Evolutionary conservation across 1,140 invertebrate genomes (phyloP).

Genomic region (Penaeus vannamei): DNA sequence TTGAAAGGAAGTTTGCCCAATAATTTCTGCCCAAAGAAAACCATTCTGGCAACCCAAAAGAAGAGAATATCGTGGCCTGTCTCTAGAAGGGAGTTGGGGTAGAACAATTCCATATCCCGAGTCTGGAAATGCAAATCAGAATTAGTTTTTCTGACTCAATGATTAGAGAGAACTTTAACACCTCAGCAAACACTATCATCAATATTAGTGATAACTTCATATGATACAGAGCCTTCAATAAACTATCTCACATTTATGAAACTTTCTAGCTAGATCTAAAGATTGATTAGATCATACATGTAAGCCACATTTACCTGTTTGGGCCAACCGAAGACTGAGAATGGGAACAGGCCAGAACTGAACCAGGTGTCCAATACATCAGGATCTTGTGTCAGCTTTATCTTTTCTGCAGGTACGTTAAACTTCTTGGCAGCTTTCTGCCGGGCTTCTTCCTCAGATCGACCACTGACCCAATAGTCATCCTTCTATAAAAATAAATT

Average conservation of each 20-base stretch:
- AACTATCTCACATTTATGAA: too few species aligned
- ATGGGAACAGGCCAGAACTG: slow-evolving; percentile 96
- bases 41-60: slow-evolving; percentile 99
- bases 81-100: slow-evolving; percentile 93
- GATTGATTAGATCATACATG: too few species aligned
- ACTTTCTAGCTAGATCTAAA: too few species aligned
- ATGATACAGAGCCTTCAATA: too few species aligned
- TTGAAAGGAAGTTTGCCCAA: slow-evolving; percentile 94
- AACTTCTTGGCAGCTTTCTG: slow-evolving; percentile 88
- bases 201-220: too few species aligned
- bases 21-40: slow-evolving; percentile 94
- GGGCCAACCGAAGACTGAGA: slow-evolving; percentile 98
- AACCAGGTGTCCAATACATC: slow-evolving; percentile 99
- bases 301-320: slow-evolving; percentile 76
- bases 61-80: slow-evolving; percentile 99
- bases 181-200: too few species aligned
- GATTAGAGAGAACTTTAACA: too few species aligned
- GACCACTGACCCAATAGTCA: slow-evolving; percentile 92
- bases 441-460: slow-evolving; percentile 86
- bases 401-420: slow-evolving; percentile 78
- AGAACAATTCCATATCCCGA: slow-evolving; percentile 83
- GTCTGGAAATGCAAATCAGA: slow-evolving; percentile 71
- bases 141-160: too few species aligned
- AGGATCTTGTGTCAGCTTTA: slow-evolving; percentile 86
- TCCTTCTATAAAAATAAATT: slow-evolving; percentile 12